Evolutionary conservation across 1,140 invertebrate genomes (phyloP).

Genomic region (Holotrichia oblita): DNA sequence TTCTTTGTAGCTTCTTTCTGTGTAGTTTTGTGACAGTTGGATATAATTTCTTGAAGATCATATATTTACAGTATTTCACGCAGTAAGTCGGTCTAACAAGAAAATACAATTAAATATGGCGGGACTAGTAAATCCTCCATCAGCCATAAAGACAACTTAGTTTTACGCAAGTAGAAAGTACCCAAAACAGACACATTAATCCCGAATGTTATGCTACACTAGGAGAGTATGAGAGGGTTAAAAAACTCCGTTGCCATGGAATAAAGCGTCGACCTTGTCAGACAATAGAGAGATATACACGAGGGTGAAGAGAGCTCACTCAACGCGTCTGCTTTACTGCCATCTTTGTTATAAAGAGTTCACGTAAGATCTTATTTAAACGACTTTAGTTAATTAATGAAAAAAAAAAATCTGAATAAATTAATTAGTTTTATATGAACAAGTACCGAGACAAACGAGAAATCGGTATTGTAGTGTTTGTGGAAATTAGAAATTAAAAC

Average conservation of each 20-base stretch:
- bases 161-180: conserved; percentile 2
- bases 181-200: conserved; percentile 30
- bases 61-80: too few relatives aligned
- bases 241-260: conserved; percentile 27
- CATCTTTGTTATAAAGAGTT: neutral
- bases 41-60: too few relatives aligned
- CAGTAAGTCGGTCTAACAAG: neutral
- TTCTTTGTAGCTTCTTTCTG: too few relatives aligned
- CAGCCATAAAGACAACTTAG: conserved; percentile 20
- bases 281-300: neutral
- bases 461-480: too few relatives aligned
- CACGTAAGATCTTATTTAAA: neutral
- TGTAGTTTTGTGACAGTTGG: too few relatives aligned
- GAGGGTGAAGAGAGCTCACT: neutral
- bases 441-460: too few relatives aligned
- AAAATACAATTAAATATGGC: neutral
- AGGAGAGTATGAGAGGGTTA: conserved; percentile 1
- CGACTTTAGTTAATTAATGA: neutral
- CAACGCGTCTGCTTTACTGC: neutral
- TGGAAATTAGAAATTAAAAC: too few relatives aligned
- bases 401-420: too few relatives aligned
- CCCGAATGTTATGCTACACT: neutral
- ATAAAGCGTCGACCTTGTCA: conserved; percentile 29
- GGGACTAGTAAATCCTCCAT: neutral
- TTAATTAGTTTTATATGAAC: too few relatives aligned